A percentile compares a stretch with the other conserved stretches of the same genome.
Evolutionary conservation across 2,113 vertebrate genomes (phyloP).

Genomic region (Austrofundulus limnaeus): DNA sequence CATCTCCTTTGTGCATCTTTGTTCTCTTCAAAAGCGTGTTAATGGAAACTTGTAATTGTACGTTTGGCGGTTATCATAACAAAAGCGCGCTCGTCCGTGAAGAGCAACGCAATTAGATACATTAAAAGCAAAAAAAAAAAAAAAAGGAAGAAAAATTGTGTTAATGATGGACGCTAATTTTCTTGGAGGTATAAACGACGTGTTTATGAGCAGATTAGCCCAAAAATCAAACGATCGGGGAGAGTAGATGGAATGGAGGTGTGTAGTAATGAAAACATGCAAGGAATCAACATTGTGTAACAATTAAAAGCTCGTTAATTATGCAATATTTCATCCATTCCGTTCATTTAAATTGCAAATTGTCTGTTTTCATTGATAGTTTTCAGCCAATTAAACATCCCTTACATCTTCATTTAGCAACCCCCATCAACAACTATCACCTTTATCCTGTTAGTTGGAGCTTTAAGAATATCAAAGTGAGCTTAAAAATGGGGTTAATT

Average conservation of each 20-base stretch:
- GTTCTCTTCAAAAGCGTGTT: conserved; percentile 40
- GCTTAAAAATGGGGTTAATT: not conserved
- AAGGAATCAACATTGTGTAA: not conserved
- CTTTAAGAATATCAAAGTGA: not conserved
- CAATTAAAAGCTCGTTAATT: conserved; percentile 10
- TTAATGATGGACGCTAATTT: conserved; percentile 18
- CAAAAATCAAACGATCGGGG: conserved; percentile 8
- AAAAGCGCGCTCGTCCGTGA: conserved; percentile 49
- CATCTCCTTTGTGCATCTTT: conserved; percentile 35
- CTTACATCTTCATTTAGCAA: not conserved
- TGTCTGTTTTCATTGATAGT: not conserved
- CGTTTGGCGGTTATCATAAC: conserved; percentile 53
- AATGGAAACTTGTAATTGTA: conserved; percentile 65
- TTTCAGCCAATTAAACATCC: conserved; percentile 1
- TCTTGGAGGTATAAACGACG: conserved; percentile 9
- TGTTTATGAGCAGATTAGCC: conserved; percentile 12
- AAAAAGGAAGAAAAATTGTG: not conserved
- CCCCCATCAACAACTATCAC: not conserved
- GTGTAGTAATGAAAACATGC: not conserved
- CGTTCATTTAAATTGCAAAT: conserved; percentile 1
- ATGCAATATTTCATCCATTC: conserved; percentile 5
- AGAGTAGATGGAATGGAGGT: not conserved
- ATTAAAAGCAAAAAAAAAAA: conserved; percentile 25
- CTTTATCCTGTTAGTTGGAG: not conserved
- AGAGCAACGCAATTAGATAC: conserved; percentile 47